phyloP scores from a whole-genome alignment of 2,797 vertebrate species.

The Sebastes minor region DNA sequence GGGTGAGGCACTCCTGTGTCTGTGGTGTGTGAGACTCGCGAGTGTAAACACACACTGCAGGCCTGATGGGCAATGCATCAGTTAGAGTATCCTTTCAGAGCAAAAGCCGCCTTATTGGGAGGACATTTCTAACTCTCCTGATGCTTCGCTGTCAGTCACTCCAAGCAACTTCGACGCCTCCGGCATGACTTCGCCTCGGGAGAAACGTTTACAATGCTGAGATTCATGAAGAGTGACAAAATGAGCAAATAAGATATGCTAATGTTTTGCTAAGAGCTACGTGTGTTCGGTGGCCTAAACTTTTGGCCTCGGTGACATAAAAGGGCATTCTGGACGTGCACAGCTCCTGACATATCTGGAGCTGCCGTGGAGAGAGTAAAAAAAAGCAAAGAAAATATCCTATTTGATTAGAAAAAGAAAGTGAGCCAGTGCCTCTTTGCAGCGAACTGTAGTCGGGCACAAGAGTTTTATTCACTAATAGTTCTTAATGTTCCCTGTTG shows the following conservation, averaged over 20 bases:
- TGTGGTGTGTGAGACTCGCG: constrained; percentile 26
- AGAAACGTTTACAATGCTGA: constrained; percentile 22
- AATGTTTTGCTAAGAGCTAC: constrained; percentile 31
- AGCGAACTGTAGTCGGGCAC: constrained; percentile 66
- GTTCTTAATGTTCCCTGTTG: constrained; percentile 83
- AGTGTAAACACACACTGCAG: constrained; percentile 47
- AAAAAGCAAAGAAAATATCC: constrained; percentile 66
- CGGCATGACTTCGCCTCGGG: neutral
- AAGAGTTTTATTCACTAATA: constrained; percentile 85
- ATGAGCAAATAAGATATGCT: constrained; percentile 26
- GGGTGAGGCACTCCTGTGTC: constrained; percentile 36
- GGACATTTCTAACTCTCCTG: neutral
- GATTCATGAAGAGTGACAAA: constrained; percentile 48
- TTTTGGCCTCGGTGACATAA: constrained; percentile 45
- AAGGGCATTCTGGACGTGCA: constrained; percentile 45
- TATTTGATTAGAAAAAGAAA: constrained; percentile 73
- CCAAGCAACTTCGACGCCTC: neutral
- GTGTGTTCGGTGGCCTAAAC: constrained; percentile 42
- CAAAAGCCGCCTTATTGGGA: neutral
- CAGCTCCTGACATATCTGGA: constrained; percentile 57
- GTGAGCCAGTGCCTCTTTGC: constrained; percentile 67
- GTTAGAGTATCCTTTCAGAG: constrained; percentile 14
- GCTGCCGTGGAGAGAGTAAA: constrained; percentile 2
- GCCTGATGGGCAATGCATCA: constrained; percentile 45
- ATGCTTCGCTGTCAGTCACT: constrained; percentile 1